Evolutionary conservation across 1,140 invertebrate genomes (phyloP), one percentile per base, ranked within the genome.

Genomic region (Ips nitidus): DNA sequence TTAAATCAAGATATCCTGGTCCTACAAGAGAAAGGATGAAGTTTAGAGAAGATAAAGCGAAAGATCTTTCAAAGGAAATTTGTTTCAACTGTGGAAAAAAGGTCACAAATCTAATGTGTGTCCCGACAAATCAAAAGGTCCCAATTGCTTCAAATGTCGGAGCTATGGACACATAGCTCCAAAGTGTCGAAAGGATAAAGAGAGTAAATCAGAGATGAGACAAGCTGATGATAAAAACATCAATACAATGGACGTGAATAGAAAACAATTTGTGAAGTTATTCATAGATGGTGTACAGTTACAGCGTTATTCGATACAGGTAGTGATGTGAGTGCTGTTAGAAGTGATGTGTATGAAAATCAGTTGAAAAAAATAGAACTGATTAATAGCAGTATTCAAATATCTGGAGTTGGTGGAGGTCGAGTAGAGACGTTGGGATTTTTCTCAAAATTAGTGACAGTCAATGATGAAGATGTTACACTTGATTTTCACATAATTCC

Each of bases 81-180:
- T 70, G 62, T 55, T 71, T 66, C 42, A 71, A 71, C 47, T 71
- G 69, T 53, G 69, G 69, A 6, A 50, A n/a, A 43, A 2, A 41
- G 45, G 63, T 1, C 69, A 71, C 37, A 66, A 61, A 66, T 71
- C 55, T 1, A 66, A 22, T 36, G 36, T 42, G 8, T 66, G 63
- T 62, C 53, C 69, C 2, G 41, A 60, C 37, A 66, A 56, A 39
- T 2, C 38, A 8, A 66, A 71, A 38, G 63, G 63, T 3, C 3
- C 43, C 5, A 71, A 66, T 59, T 71, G 63, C 42, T 71, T 61
- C 41, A 62, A 39, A 38, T 67, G 63, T 61, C 41, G 37, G 4
- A 37, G 42, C 59, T 70, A 50, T 65, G 69, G 62, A 36, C 69
- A 65, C 43, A n/a, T 66, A 36, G 38, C 41, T n/a, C 38, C 41